phyloP scores from a whole-genome alignment of 1,140 invertebrate species.

The Panagrolaimus sp. region DNA sequence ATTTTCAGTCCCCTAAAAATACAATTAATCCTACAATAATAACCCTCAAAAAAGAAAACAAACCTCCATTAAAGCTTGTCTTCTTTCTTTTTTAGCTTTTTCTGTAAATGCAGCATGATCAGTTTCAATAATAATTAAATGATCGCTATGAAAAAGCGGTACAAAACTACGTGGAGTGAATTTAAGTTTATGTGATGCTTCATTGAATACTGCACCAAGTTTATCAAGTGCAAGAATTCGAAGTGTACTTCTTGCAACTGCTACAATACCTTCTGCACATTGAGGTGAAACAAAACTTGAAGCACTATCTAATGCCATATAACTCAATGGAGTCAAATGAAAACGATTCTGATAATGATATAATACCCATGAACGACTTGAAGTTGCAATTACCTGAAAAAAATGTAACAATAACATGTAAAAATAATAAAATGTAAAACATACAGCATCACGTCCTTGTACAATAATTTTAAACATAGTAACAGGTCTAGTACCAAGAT shows the following conservation, averaged over 20 bases:
- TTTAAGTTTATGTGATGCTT: slow-evolving; percentile 78
- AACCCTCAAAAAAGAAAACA: neutral
- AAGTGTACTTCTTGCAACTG: slow-evolving; percentile 88
- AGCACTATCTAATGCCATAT: slow-evolving; percentile 76
- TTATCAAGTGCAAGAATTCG: slow-evolving; percentile 94
- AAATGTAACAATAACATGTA: slow-evolving; percentile 19
- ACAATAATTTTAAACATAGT: slow-evolving; percentile 90
- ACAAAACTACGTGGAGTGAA: slow-evolving; percentile 93
- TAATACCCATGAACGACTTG: slow-evolving; percentile 92
- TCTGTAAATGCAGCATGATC: slow-evolving; percentile 98
- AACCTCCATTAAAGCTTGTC: slow-evolving; percentile 8
- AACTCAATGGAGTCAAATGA: slow-evolving; percentile 56
- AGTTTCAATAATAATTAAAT: slow-evolving; percentile 81
- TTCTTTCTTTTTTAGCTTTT: slow-evolving; percentile 77
- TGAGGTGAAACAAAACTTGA: slow-evolving; percentile 97
- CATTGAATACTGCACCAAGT: slow-evolving; percentile 95
- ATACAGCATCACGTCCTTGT: slow-evolving; percentile 85
- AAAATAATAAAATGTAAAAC: slow-evolving; percentile 5
- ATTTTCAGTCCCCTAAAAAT: slow-evolving; percentile 72
- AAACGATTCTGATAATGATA: slow-evolving; percentile 91
- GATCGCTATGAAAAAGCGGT: slow-evolving; percentile 84
- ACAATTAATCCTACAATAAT: too few species aligned
- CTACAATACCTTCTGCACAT: slow-evolving; percentile 97
- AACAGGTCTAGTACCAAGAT: slow-evolving; percentile 85
- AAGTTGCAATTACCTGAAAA: slow-evolving; percentile 79